Evolutionary conservation across 2,888 invertebrate species (phyloP).

Genomic region (Notodromas monacha): DNA sequence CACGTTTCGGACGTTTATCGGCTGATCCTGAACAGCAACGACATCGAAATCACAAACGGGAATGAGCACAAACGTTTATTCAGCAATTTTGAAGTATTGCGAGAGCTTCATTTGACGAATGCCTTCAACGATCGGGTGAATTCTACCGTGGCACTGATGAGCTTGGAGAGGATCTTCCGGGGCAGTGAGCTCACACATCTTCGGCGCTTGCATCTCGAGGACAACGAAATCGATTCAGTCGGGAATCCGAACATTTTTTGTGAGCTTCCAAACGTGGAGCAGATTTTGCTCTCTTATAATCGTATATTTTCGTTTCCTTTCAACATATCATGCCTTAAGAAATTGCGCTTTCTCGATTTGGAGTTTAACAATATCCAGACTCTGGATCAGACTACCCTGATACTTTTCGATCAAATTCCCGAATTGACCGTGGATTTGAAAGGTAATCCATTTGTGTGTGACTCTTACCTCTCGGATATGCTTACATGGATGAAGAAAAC

Average conservation of each 20-base stretch:
- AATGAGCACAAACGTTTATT: background rate
- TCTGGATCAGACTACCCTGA: background rate
- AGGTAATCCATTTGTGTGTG: background rate
- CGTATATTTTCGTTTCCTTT: background rate
- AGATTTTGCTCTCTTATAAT: background rate
- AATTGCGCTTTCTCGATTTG: background rate
- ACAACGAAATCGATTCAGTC: background rate
- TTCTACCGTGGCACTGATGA: background rate
- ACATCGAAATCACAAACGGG: background rate
- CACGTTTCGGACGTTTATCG: background rate
- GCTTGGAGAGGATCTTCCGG: background rate
- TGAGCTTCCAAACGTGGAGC: background rate
- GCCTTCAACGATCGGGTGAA: background rate
- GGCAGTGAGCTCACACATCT: background rate
- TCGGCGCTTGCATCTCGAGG: background rate
- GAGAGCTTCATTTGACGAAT: background rate
- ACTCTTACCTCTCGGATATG: background rate
- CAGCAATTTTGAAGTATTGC: background rate
- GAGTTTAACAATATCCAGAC: background rate
- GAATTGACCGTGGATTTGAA: background rate
- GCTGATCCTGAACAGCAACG: background rate
- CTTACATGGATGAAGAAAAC: slow-evolving; percentile 1
- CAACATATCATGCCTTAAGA: background rate
- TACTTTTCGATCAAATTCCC: background rate
- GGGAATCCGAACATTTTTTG: background rate